phyloP scores from a whole-genome alignment of 1,140 invertebrate genomes.

The Cydia splendana region DNA sequence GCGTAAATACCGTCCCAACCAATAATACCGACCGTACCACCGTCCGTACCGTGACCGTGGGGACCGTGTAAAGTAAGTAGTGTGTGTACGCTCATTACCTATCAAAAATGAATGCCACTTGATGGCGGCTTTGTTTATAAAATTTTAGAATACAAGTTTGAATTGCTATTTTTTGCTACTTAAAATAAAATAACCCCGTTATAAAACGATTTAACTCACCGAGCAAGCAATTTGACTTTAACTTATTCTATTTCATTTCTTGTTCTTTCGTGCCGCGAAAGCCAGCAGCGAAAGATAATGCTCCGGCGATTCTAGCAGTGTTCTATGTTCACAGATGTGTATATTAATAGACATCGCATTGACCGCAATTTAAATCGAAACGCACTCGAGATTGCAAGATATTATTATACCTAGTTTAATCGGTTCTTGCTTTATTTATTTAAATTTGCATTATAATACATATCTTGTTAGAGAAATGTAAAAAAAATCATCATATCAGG shows the following conservation, averaged over 20 bases:
- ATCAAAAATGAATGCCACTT: not conserved
- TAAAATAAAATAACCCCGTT: not conserved
- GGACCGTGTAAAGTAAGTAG: no score
- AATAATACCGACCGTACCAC: no score
- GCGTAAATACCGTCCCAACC: no score
- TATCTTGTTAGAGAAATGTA: no score
- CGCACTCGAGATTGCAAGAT: no score
- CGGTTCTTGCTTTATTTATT: no score
- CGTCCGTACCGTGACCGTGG: no score
- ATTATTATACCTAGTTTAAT: no score
- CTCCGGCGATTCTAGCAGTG: constrained; percentile 57
- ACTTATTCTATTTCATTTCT: constrained; percentile 29
- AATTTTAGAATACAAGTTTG: not conserved
- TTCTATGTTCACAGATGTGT: constrained; percentile 13
- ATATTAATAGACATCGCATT: not conserved
- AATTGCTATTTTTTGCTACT: not conserved
- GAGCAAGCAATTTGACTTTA: constrained; percentile 26
- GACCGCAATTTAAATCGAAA: no score
- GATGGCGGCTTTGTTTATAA: not conserved
- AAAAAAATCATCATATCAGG: no score
- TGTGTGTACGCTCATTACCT: not conserved
- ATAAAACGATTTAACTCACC: constrained; percentile 3
- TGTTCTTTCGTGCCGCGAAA: constrained; percentile 34
- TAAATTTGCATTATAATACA: no score
- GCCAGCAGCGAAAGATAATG: constrained; percentile 56